Evolutionary conservation across 2,797 vertebrate species (phyloP).

Genomic region (Morelia viridis): DNA sequence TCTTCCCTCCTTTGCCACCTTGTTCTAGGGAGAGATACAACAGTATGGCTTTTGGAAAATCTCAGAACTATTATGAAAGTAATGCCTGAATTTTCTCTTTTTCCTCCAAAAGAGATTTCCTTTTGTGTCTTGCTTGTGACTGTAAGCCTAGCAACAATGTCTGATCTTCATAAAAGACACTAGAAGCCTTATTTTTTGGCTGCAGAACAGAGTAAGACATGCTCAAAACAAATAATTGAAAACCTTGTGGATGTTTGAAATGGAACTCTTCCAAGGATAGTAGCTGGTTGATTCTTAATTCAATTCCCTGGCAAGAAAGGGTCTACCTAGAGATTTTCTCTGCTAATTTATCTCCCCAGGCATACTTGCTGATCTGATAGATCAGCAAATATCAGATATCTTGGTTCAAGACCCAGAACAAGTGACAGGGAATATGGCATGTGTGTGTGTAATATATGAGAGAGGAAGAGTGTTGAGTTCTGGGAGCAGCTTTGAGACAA

Average conservation of each 20-base stretch:
- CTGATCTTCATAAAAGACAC: neutral
- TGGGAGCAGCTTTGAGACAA: neutral
- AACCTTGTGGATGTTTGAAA: neutral
- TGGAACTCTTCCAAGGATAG: neutral
- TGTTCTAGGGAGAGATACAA: neutral
- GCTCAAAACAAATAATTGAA: neutral
- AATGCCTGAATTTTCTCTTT: neutral
- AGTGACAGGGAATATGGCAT: neutral
- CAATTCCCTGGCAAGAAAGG: neutral
- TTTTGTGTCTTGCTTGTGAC: neutral
- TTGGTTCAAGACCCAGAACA: neutral
- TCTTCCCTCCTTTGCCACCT: no score
- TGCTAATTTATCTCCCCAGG: neutral
- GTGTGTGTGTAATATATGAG: neutral
- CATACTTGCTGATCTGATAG: neutral
- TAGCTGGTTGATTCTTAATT: neutral
- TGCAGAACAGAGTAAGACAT: neutral
- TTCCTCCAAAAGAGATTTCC: neutral
- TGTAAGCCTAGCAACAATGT: neutral
- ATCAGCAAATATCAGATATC: neutral
- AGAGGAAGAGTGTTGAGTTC: neutral
- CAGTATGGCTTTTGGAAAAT: neutral
- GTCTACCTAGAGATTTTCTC: neutral
- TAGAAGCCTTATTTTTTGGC: neutral
- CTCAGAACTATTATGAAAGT: neutral